Conservation (phyloP, 2,113 vertebrate genomes). For the Elgaria multicarinata region DNA sequence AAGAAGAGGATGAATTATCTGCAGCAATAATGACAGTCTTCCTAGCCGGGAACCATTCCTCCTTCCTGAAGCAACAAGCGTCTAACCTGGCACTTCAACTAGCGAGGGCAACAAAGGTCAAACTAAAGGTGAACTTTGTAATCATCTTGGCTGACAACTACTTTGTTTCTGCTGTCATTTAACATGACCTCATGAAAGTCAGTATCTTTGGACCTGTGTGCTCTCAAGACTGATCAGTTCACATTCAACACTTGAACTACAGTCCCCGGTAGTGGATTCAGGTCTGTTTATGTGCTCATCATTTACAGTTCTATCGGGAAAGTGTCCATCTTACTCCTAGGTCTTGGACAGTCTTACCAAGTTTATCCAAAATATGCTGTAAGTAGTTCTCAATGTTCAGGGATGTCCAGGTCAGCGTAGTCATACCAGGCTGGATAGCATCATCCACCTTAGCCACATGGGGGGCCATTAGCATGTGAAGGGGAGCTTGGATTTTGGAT, state of each 20-base stretch:
- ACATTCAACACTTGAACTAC: background rate
- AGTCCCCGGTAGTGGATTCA: too few relatives aligned
- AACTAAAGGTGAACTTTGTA: background rate
- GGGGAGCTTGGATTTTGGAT: constrained; percentile 83
- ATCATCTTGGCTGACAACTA: background rate
- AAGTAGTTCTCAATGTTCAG: constrained; percentile 89
- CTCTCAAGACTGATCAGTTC: background rate
- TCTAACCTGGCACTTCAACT: background rate
- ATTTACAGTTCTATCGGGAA: background rate
- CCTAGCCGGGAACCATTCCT: background rate
- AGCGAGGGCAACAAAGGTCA: background rate
- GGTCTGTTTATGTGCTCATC: background rate
- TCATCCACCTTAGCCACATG: constrained; percentile 86
- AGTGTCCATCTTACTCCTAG: background rate
- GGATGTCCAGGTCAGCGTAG: constrained; percentile 89
- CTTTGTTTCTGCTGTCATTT: background rate
- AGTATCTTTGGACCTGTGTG: background rate
- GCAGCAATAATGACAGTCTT: background rate
- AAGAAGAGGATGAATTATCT: background rate
- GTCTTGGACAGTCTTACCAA: constrained; percentile 77
- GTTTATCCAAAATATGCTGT: constrained; percentile 75
- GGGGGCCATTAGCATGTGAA: constrained; percentile 82
- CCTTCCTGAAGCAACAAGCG: background rate
- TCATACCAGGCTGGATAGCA: constrained; percentile 86
- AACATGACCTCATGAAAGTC: background rate